These are phyloP conservation scores for Vanessa tameamea DNA, from an alignment of 1,140 invertebrate genomes.

Conservation along the genomic window DNA sequence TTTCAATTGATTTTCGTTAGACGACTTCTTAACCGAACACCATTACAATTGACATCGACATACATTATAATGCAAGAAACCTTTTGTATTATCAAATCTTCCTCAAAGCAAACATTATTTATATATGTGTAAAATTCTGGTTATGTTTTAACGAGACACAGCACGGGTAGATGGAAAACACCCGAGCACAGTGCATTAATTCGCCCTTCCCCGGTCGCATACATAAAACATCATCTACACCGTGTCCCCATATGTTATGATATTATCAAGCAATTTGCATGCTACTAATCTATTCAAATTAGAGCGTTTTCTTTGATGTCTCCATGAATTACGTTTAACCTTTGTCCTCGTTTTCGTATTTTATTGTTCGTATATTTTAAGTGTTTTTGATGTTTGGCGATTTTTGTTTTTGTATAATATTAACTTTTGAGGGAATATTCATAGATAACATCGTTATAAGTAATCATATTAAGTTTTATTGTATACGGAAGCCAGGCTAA, in stretches of 20 bases:
- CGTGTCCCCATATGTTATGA: constrained; percentile 44
- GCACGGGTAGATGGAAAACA: background rate
- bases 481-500: too few relatives aligned
- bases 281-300: constrained; percentile 62
- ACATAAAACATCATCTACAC: constrained; percentile 55
- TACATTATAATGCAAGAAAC: too few relatives aligned
- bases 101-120: too few relatives aligned
- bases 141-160: background rate
- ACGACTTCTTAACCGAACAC: too few relatives aligned
- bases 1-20: too few relatives aligned
- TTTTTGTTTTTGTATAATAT: too few relatives aligned
- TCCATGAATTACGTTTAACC: constrained; percentile 53
- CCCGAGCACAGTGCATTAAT: constrained; percentile 21
- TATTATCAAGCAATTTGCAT: constrained; percentile 71
- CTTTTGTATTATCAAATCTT: too few relatives aligned
- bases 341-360: constrained; percentile 48
- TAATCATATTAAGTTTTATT: too few relatives aligned
- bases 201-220: constrained; percentile 42
- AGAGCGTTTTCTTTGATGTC: constrained; percentile 64
- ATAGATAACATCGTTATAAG: too few relatives aligned
- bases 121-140: background rate
- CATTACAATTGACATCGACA: too few relatives aligned
- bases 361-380: constrained; percentile 23
- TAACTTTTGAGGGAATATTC: too few relatives aligned
- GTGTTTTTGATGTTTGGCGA: background rate